Evolutionary conservation across 2,888 invertebrate genomes (phyloP).

Genomic region (Argyra leucocephala): DNA sequence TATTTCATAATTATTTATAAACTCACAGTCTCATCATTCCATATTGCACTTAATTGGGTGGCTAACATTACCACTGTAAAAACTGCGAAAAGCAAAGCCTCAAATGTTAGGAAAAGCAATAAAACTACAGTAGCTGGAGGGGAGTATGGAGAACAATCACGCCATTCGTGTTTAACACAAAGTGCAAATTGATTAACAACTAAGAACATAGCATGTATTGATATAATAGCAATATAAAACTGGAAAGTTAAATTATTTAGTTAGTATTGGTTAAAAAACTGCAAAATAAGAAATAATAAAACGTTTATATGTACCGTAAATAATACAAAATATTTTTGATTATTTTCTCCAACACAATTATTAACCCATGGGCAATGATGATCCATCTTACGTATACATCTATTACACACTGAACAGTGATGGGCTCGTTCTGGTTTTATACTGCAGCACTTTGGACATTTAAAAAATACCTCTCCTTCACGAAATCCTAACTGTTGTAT

Average conservation of each 20-base stretch:
- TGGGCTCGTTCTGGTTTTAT: slow-evolving; percentile 94
- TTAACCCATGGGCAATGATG: slow-evolving; percentile 89
- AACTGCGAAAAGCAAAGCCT: slow-evolving; percentile 90
- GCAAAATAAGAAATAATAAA: background rate
- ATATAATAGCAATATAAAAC: slow-evolving; percentile 97
- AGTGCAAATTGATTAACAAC: slow-evolving; percentile 87
- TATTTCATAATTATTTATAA: too few relatives aligned
- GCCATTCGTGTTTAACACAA: slow-evolving; percentile 90
- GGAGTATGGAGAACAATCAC: slow-evolving; percentile 83
- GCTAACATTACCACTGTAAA: slow-evolving; percentile 97
- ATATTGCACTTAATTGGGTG: slow-evolving; percentile 92
- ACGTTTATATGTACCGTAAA: slow-evolving; percentile 69
- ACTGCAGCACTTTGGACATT: slow-evolving; percentile 92
- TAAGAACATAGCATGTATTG: slow-evolving; percentile 83
- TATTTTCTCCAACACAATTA: slow-evolving; percentile 98
- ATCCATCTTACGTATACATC: slow-evolving; percentile 60
- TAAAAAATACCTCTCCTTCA: slow-evolving; percentile 86
- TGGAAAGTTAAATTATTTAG: slow-evolving; percentile 42
- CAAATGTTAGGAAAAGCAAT: slow-evolving; percentile 82
- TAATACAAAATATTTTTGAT: slow-evolving; percentile 98
- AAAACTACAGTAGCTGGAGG: slow-evolving; percentile 93
- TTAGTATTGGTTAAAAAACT: slow-evolving; percentile 12
- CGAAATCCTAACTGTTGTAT: slow-evolving; percentile 87
- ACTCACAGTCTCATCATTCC: slow-evolving; percentile 93
- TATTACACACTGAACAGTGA: slow-evolving; percentile 90